These are phyloP conservation scores for Pseudonaja textilis DNA, from an alignment of 2,113 vertebrate species.

Conservation along the genomic window DNA sequence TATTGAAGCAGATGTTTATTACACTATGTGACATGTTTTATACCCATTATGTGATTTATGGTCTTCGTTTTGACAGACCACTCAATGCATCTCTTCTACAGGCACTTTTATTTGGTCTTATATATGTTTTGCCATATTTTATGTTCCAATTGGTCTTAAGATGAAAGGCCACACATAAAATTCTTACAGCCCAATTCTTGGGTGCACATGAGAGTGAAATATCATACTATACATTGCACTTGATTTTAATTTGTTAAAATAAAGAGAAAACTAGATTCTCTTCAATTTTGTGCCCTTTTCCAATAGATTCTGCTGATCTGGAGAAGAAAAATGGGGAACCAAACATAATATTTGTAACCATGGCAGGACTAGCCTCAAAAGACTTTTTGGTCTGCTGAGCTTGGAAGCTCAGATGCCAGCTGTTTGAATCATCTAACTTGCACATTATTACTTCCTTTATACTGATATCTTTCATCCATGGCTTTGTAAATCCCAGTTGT, in stretches of 20 bases:
- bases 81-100: slow-evolving; percentile 12
- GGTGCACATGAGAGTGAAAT: neutral
- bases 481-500: neutral
- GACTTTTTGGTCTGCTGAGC: neutral
- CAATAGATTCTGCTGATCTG: neutral
- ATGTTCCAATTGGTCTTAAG: neutral
- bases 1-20: slow-evolving; percentile 24
- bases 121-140: slow-evolving; percentile 23
- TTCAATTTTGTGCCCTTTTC: neutral
- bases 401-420: neutral
- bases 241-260: neutral
- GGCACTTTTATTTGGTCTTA: slow-evolving; percentile 20
- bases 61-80: slow-evolving; percentile 5
- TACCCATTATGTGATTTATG: slow-evolving; percentile 23
- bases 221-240: neutral
- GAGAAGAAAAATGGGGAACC: neutral
- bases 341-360: neutral
- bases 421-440: neutral
- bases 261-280: neutral
- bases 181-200: neutral
- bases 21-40: slow-evolving; percentile 24
- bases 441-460: neutral
- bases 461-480: neutral
- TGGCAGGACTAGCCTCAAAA: neutral
- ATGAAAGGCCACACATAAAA: neutral